These are phyloP conservation scores for Gyps fulvus DNA, from an alignment of 2,113 vertebrate genomes.

Conservation along the genomic window DNA sequence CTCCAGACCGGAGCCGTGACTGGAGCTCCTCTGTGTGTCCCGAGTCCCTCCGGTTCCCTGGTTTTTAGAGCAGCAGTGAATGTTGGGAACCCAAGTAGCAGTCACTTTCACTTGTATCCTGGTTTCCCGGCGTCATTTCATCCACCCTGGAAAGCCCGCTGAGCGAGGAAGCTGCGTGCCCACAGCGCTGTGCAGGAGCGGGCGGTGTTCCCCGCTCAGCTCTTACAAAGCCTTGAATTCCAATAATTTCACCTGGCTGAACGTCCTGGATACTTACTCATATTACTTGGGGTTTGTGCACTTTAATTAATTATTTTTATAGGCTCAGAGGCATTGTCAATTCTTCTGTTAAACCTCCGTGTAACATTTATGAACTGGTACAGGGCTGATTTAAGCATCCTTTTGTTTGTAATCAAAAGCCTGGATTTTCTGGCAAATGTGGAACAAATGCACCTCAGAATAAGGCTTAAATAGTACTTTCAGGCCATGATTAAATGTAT, in stretches of 20 bases:
- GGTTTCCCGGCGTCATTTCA: neutral
- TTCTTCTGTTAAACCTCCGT: neutral
- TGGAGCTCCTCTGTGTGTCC: neutral
- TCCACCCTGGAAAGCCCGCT: rapidly evolving
- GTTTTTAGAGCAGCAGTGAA: neutral
- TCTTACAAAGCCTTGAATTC: neutral
- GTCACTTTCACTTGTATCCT: neutral
- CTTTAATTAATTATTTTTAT: neutral
- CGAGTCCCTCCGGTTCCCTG: neutral
- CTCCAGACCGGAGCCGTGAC: neutral
- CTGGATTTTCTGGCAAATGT: neutral
- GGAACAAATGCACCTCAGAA: neutral
- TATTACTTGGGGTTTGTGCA: neutral
- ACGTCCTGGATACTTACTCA: neutral
- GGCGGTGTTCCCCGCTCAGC: neutral
- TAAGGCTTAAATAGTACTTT: neutral
- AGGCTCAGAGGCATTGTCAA: neutral
- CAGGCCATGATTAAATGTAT: neutral
- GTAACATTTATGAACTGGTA: neutral
- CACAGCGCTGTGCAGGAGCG: neutral
- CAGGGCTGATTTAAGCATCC: neutral
- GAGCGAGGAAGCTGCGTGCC: neutral
- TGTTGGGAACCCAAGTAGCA: neutral
- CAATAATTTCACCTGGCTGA: neutral
- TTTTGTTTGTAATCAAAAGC: neutral